Base-by-base conservation (phyloP, 1,140 invertebrate species). In the Delia radicum region DNA sequence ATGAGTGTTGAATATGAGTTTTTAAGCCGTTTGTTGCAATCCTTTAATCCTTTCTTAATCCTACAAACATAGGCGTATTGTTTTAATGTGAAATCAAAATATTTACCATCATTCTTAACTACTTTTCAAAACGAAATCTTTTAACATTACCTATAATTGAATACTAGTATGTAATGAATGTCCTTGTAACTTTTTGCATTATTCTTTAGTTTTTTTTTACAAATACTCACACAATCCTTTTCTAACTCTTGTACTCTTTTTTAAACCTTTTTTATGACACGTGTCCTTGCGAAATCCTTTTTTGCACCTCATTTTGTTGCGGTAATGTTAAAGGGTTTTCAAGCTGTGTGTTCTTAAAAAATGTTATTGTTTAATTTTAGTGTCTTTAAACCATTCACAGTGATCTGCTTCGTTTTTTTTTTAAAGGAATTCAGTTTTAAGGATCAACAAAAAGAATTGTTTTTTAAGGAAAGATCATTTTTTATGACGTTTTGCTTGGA, bases 241-340 rank as follows among this genome's bases (percentile, higher is more conserved):
- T 69, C 37, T 69, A 33, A 15, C 27, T 31, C 28, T 63, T 24
- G 24, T 28, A 63, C n/a, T n/a, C 6, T 48, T 48, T 48, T 48
- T 67, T 18, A 67, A 69, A 33, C 29, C 29, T 69, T 69, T 67
- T 69, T 69, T 69, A 69, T 69, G 65, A 37, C 65, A 69, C 29
- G 29, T 33, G 65, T 69, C 65, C 65, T 69, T 69, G 65, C 8
- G 31, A 21, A 10, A 69, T 37, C 65, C 65, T 37, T 69, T 31
- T 69, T 69, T 69, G 4, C 18, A 55, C 48, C 48, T 55, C 48
- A 55, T 55, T 69, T 69, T 33, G 18, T 24, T 69, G 65, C 37
- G 65, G 65, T 24, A 55, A 21, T 55, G 8, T 55, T 55, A 55
- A 55, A 55, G 48, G 48, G 48, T 55, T 55, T 55, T 55, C 2